A percentile compares a stretch with the other conserved stretches of the same genome.
Conservation (phyloP, 2,113 vertebrate species). For the Pangasianodon hypophthalmus region DNA sequence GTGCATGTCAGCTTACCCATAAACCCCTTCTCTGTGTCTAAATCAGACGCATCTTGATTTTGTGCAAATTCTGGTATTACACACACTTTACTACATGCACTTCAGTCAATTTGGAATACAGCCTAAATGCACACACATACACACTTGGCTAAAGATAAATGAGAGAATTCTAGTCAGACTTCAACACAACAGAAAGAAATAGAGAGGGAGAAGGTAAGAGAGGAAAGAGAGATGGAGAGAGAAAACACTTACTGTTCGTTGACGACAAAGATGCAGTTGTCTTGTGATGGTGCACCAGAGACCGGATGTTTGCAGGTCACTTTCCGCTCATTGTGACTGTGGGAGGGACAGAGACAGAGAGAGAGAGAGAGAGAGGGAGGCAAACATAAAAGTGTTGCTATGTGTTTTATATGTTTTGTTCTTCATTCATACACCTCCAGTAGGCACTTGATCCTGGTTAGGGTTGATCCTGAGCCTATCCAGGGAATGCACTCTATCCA, state of each 20-base stretch:
- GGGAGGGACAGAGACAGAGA: not conserved
- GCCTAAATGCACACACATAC: not conserved
- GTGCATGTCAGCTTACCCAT: not conserved
- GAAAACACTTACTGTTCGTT: conserved; percentile 94
- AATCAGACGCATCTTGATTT: not conserved
- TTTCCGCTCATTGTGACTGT: conserved; percentile 97
- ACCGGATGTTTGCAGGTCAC: conserved; percentile 98
- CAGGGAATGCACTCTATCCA: not conserved
- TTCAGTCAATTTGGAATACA: not conserved
- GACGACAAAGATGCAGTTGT: conserved; percentile 98
- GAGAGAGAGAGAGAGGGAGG: not conserved
- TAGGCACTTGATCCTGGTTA: not conserved
- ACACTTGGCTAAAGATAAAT: not conserved
- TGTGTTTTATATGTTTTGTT: not conserved
- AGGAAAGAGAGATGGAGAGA: conserved; percentile 41
- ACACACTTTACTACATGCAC: not conserved
- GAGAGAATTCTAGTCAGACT: not conserved
- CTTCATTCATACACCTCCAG: not conserved
- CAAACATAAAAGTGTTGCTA: not conserved
- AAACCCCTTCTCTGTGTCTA: not conserved
- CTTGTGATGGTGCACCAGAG: conserved; percentile 89
- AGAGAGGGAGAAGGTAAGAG: not conserved
- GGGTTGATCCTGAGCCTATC: not conserved
- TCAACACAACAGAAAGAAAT: not conserved
- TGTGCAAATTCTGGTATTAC: not conserved